A percentile compares a stretch with the other conserved stretches of the same genome.
phyloP scores from a whole-genome alignment of 2,113 vertebrate genomes.

The Calidris pygmaea region DNA sequence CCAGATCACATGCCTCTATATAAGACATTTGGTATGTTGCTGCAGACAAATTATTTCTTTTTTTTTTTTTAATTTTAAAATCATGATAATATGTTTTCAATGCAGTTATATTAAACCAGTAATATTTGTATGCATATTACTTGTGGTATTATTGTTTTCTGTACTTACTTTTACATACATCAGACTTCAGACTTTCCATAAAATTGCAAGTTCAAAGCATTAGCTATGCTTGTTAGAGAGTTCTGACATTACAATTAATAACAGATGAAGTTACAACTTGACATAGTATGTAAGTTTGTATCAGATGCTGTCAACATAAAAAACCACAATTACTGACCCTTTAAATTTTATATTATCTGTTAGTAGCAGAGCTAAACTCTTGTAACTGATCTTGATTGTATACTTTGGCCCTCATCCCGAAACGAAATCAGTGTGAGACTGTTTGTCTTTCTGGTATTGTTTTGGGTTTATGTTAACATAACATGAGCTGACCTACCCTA shows the following conservation, averaged over 20 bases:
- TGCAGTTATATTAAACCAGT: neutral
- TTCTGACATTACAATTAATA: neutral
- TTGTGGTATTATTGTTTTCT: neutral
- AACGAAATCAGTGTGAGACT: neutral
- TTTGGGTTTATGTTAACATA: neutral
- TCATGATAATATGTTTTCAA: neutral
- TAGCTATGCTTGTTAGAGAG: neutral
- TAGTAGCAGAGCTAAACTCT: neutral
- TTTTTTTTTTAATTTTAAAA: neutral
- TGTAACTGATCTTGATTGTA: neutral
- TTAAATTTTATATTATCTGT: neutral
- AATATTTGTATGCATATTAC: neutral
- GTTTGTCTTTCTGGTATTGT: neutral
- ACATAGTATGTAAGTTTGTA: neutral
- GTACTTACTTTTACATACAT: neutral
- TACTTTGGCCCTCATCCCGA: neutral
- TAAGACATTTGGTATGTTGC: neutral
- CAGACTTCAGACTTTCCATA: neutral
- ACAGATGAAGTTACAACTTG: neutral
- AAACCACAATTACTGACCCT: neutral
- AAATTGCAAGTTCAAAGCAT: neutral
- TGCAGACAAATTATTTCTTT: neutral
- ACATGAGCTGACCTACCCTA: neutral
- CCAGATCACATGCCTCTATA: neutral
- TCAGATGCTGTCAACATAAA: neutral